Base-by-base conservation (phyloP, 2,888 invertebrate genomes). In the Andrena fulva region DNA sequence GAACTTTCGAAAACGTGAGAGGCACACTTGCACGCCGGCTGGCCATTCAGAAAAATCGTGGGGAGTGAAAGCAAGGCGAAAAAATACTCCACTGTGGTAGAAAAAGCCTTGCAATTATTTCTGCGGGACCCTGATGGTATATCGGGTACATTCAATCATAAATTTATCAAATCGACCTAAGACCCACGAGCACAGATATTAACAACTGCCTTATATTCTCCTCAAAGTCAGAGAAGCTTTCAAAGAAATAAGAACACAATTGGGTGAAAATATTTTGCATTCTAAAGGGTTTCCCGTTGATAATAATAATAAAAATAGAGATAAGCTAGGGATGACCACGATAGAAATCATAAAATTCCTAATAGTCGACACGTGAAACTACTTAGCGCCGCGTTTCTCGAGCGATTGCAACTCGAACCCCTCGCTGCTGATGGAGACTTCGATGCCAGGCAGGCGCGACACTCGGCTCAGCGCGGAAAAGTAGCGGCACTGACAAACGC, bases 1-100 rank as follows among this genome's bases (percentile, higher is more conserved):
- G 70, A 82, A 88, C 88, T 88, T 88, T 88, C 88, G 88, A 88
- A 88, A 89, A 86, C 84, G 84, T 84, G 87, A 82, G 88, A 89
- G 87, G 77, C 80, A 50, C 77, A 56, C 64, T 59, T 76, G 62
- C 56, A 35, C 67, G 73, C 35, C 54, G 63, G 56, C 66, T 24
- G 62, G 54, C 70, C 81, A 84, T 85, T 88, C 77, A 88, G 86
- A 88, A 87, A 87, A 87, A 79, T 85, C 82, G 48, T 31, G 80
- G 62, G 48, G 68, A 84, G 87, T 84, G 88, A 87, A 87, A 87
- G 87, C 88, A 77, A 69, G 42, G 64, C 68, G 74, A 85, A 84
- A 87, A 86, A 85, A 76, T 70, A 70, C 42, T 62, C 35, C 35
- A 5, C 33, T 8, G 20, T 29, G 72, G 59, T 52, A 35, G 71